phyloP scores from a whole-genome alignment of 1,140 invertebrate genomes.

The Drosophila oshimai region DNA sequence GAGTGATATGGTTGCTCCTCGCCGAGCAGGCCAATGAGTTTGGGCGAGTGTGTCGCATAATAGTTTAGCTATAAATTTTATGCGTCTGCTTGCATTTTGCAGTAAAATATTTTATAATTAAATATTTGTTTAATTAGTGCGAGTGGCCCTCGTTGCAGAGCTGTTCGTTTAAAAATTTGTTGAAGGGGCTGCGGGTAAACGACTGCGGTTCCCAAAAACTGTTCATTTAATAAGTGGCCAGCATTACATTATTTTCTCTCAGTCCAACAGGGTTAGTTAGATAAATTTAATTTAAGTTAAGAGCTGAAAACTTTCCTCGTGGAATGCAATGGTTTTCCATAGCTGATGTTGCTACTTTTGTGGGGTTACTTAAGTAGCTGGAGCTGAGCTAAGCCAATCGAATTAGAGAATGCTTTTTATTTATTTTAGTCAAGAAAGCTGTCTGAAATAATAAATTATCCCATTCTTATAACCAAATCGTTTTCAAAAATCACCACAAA shows the following conservation, averaged over 20 bases:
- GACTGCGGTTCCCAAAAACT: constrained; percentile 41
- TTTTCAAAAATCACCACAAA: neutral
- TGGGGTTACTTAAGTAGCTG: too few relatives aligned
- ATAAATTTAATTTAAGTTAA: constrained; percentile 9
- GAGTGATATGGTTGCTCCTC: neutral
- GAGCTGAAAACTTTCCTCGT: neutral
- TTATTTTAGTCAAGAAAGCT: neutral
- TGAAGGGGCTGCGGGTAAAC: neutral
- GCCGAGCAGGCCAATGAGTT: constrained; percentile 48
- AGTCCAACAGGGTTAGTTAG: constrained; percentile 8
- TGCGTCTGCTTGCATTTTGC: constrained; percentile 74
- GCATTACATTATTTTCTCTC: constrained; percentile 42
- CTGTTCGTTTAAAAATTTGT: neutral
- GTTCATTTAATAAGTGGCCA: constrained; percentile 42
- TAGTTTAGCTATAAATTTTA: constrained; percentile 79
- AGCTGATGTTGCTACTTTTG: too few relatives aligned
- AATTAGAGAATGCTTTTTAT: neutral
- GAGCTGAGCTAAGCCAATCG: neutral
- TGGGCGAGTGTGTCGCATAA: constrained; percentile 49
- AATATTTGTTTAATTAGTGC: constrained; percentile 80
- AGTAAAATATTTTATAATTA: constrained; percentile 81
- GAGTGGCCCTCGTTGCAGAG: constrained; percentile 37
- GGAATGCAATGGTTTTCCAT: neutral
- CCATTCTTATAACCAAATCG: too few relatives aligned
- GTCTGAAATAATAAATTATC: too few relatives aligned